Percentiles rank a stretch among this genome's conserved stretches.
phyloP scores from a whole-genome alignment of 2,113 vertebrate genomes.

The Python bivittatus region DNA sequence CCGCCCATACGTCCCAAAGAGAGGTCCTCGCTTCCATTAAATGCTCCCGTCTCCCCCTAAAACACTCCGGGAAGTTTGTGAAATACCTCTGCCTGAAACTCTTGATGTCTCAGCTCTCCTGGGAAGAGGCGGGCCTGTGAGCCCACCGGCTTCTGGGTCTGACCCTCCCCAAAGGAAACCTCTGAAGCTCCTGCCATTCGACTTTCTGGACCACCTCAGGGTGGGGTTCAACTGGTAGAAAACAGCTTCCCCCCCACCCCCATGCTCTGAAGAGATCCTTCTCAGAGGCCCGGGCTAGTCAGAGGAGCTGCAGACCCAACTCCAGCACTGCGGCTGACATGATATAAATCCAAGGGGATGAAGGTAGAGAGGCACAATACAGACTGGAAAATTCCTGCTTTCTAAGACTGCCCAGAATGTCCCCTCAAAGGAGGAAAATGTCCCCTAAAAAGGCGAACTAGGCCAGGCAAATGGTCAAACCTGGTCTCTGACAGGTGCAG shows the following conservation, averaged over 20 bases:
- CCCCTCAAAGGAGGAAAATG: background rate
- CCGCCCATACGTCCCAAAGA: too few relatives aligned
- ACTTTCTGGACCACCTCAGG: background rate
- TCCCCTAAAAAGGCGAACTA: background rate
- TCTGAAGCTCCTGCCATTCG: background rate
- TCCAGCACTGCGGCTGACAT: background rate
- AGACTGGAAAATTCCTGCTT: too few relatives aligned
- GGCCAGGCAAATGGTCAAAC: background rate
- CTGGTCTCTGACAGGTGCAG: background rate
- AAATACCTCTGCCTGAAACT: background rate
- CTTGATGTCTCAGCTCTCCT: background rate
- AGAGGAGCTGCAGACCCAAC: background rate
- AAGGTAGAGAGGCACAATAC: background rate
- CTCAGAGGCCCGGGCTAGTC: background rate
- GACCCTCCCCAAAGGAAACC: background rate
- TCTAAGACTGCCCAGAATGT: background rate
- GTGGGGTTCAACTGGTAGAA: background rate
- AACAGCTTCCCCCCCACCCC: background rate
- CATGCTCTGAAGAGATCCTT: background rate
- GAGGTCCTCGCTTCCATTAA: background rate
- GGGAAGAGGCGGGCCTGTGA: too few relatives aligned
- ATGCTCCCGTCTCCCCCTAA: background rate
- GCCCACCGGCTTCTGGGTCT: background rate
- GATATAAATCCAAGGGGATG: background rate
- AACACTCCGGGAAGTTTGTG: background rate